These are phyloP conservation scores for Xiphophorus hellerii DNA, from an alignment of 2,113 vertebrate genomes.

Conservation along the genomic window DNA sequence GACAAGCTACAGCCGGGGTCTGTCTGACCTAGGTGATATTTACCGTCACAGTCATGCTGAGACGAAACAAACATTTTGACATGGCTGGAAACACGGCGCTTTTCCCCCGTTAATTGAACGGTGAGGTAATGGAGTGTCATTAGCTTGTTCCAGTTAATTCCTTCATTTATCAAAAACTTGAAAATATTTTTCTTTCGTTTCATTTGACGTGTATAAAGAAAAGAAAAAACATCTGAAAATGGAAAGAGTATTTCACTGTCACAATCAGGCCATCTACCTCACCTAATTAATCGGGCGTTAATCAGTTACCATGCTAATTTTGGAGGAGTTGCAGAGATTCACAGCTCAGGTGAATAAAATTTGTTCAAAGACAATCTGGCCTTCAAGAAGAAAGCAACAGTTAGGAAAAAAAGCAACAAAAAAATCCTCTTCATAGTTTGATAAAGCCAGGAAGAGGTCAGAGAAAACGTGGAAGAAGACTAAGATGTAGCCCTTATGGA, in stretches of 20 bases:
- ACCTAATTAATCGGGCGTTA: too few species aligned
- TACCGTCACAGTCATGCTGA: neutral
- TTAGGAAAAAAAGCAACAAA: neutral
- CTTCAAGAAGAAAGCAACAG: neutral
- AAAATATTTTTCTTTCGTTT: neutral
- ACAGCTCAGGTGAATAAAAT: too few species aligned
- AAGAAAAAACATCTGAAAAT: neutral
- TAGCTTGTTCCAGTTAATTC: neutral
- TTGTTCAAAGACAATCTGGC: too few species aligned
- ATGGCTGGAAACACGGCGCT: neutral
- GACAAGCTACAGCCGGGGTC: constrained; percentile 2
- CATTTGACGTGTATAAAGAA: neutral
- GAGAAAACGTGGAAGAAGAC: neutral
- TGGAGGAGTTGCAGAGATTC: too few species aligned
- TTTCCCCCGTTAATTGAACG: constrained; percentile 3
- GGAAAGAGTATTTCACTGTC: too few species aligned
- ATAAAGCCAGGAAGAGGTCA: neutral
- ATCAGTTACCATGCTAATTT: too few species aligned
- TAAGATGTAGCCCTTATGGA: too few species aligned
- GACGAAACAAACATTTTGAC: neutral
- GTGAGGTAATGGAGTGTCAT: constrained; percentile 1
- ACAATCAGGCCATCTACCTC: too few species aligned
- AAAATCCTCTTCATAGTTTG: neutral
- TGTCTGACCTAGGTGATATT: neutral
- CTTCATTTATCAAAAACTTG: neutral